These are phyloP conservation scores for Nothura maculosa DNA, from an alignment of 2,797 vertebrate genomes.

Conservation along the genomic window DNA sequence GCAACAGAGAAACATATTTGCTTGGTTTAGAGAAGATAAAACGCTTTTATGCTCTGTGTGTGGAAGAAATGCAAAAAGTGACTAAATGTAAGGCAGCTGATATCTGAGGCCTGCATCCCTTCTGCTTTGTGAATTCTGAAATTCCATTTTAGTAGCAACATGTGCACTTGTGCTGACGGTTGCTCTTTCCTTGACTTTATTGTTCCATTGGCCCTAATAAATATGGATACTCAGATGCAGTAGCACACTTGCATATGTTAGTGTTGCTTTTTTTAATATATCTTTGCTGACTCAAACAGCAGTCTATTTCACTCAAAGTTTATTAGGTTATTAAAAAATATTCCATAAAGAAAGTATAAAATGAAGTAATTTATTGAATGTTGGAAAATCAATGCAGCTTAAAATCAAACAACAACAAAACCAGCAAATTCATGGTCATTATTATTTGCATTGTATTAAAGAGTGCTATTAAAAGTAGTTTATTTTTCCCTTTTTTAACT, in stretches of 20 bases:
- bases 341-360: neutral
- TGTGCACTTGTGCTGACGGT: conserved; percentile 47
- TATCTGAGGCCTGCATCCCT: neutral
- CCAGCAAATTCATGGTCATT: neutral
- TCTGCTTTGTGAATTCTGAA: neutral
- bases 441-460: neutral
- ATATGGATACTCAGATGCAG: conserved; percentile 48
- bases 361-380: neutral
- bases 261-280: neutral
- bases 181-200: conserved; percentile 45
- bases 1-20: neutral
- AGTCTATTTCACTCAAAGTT: neutral
- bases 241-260: neutral
- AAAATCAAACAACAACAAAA: neutral
- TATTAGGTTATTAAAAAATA: conserved; percentile 31
- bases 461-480: neutral
- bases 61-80: neutral
- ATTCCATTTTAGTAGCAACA: conserved; percentile 2
- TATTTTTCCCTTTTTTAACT: too few relatives aligned
- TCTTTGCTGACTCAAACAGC: conserved; percentile 51
- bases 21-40: neutral
- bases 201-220: conserved; percentile 37
- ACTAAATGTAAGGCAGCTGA: neutral
- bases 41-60: neutral
- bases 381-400: neutral